Evolutionary conservation across 2,888 invertebrate genomes (phyloP).

Genomic region (Elegia similella): DNA sequence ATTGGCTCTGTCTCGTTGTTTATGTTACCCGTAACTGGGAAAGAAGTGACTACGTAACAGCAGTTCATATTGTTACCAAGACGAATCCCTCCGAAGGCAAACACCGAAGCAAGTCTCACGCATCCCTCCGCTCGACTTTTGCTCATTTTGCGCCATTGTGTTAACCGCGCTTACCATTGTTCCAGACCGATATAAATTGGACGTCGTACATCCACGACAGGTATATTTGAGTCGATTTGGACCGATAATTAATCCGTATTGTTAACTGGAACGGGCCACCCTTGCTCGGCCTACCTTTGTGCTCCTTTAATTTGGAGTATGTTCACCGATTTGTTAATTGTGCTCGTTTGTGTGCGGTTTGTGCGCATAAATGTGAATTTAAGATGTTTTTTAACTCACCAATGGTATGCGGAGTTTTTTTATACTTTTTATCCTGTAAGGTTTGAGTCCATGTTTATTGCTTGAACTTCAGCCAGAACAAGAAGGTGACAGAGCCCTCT

Average conservation of each 20-base stretch:
- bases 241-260: constrained; percentile 80
- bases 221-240: constrained; percentile 80
- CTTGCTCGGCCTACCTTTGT: constrained; percentile 62
- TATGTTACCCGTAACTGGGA: too few relatives aligned
- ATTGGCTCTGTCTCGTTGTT: too few relatives aligned
- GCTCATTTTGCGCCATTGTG: constrained; percentile 77
- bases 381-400: neutral
- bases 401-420: neutral
- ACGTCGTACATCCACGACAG: constrained; percentile 74
- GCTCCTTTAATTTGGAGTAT: constrained; percentile 45
- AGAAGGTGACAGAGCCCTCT: too few relatives aligned
- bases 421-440: too few relatives aligned
- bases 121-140: constrained; percentile 41
- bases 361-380: neutral
- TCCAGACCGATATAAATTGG: constrained; percentile 76
- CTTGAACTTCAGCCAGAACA: too few relatives aligned
- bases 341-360: constrained; percentile 20
- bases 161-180: constrained; percentile 80
- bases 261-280: constrained; percentile 75
- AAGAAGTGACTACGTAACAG: too few relatives aligned
- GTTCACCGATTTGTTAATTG: constrained; percentile 26
- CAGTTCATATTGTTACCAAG: neutral
- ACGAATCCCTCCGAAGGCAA: neutral
- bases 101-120: constrained; percentile 1
- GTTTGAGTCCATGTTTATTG: too few relatives aligned